These are phyloP conservation scores for Chelonoidis abingdonii DNA, from an alignment of 2,113 vertebrate species.

Conservation along the genomic window DNA sequence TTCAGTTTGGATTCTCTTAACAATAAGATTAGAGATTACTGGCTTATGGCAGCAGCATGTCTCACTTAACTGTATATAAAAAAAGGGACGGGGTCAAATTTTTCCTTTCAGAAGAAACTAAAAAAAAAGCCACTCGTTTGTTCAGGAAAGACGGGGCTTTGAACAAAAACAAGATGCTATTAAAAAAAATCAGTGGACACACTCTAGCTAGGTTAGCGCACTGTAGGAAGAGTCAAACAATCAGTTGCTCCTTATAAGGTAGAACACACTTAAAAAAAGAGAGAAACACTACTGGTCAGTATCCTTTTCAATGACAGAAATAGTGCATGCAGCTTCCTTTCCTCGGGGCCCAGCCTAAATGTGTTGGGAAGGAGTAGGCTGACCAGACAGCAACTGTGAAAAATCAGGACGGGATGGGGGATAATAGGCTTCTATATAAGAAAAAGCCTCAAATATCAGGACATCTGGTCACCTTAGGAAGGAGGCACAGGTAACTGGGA, in stretches of 20 bases:
- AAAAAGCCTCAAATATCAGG: too few species aligned
- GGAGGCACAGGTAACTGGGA: rapidly evolving
- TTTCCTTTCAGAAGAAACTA: conserved; percentile 20
- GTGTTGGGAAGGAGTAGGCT: background rate
- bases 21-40: background rate
- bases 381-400: too few species aligned
- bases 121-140: background rate
- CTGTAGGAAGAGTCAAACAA: background rate
- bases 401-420: too few species aligned
- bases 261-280: background rate
- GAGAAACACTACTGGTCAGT: background rate
- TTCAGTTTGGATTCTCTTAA: background rate
- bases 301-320: background rate
- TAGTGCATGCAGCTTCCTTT: background rate
- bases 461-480: too few species aligned
- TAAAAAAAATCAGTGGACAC: background rate
- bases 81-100: background rate
- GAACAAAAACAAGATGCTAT: conserved; percentile 2
- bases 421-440: too few species aligned
- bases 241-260: background rate
- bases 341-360: rapidly evolving
- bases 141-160: background rate
- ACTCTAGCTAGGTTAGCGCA: background rate
- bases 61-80: rapidly evolving
- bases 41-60: rapidly evolving